These are phyloP conservation scores for Triops longicaudatus DNA, from an alignment of 1,140 invertebrate species.

Conservation along the genomic window DNA sequence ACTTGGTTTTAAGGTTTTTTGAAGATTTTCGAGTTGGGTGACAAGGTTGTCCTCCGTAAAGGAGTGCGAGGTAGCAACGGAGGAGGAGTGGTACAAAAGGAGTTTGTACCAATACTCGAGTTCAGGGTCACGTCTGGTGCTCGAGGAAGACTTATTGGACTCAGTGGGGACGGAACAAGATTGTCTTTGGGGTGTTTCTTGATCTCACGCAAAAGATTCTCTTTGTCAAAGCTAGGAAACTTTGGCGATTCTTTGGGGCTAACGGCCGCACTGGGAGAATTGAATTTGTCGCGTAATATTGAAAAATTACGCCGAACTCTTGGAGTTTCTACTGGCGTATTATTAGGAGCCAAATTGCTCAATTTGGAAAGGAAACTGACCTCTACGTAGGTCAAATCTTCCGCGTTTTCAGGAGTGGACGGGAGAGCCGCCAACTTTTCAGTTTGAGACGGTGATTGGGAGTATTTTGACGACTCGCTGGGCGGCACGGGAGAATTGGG, in stretches of 20 bases:
- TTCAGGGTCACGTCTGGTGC: not conserved
- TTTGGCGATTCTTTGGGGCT: not conserved
- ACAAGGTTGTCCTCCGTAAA: not conserved
- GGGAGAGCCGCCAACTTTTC: constrained; percentile 20
- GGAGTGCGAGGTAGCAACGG: not conserved
- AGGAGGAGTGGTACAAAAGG: not conserved
- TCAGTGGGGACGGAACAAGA: not conserved
- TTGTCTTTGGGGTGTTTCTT: not conserved
- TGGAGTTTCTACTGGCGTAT: not conserved
- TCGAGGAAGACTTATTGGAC: not conserved
- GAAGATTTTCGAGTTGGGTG: not conserved
- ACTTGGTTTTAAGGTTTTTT: not conserved
- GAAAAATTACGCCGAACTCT: constrained; percentile 22
- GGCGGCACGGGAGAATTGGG: constrained; percentile 2
- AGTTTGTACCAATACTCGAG: not conserved
- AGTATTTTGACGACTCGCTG: constrained; percentile 21
- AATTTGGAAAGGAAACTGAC: constrained; percentile 26
- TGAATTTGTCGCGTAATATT: constrained; percentile 23
- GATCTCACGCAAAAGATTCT: not conserved
- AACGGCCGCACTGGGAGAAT: not conserved
- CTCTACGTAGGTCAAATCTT: constrained; percentile 25
- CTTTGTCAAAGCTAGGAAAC: not conserved
- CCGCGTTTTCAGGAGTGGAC: not conserved
- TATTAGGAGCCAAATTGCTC: not conserved
- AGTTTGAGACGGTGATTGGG: not conserved